Evolutionary conservation across 2,113 vertebrate genomes (phyloP).

Genomic region (Elgaria multicarinata): DNA sequence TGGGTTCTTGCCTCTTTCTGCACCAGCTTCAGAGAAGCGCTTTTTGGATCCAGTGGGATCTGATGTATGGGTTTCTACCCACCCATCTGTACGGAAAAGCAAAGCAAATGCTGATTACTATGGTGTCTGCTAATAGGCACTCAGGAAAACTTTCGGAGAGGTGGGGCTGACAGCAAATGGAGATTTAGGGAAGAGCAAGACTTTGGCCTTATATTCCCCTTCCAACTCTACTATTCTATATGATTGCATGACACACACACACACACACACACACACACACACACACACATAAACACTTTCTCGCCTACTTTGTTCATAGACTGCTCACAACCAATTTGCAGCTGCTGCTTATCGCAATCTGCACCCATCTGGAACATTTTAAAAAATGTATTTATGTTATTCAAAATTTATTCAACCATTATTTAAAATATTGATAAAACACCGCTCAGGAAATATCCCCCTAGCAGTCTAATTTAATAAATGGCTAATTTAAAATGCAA

Average conservation of each 20-base stretch:
- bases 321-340: not conserved
- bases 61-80: not conserved
- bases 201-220: no score
- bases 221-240: no score
- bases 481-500: no score
- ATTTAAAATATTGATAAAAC: no score
- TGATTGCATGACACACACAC: not conserved
- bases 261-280: no score
- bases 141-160: not conserved
- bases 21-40: not conserved
- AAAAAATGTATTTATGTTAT: no score
- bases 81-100: rapidly evolving
- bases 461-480: no score
- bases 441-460: no score
- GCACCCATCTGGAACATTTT: not conserved
- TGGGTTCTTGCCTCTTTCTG: rapidly evolving
- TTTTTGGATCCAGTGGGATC: no score
- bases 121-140: no score
- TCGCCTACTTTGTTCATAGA: not conserved
- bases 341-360: not conserved
- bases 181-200: not conserved
- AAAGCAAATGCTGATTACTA: not conserved
- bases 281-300: no score
- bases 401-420: no score
- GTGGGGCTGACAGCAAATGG: not conserved